Conservation (phyloP, 2,888 invertebrate genomes). For the Chymomyza fuscimana region DNA sequence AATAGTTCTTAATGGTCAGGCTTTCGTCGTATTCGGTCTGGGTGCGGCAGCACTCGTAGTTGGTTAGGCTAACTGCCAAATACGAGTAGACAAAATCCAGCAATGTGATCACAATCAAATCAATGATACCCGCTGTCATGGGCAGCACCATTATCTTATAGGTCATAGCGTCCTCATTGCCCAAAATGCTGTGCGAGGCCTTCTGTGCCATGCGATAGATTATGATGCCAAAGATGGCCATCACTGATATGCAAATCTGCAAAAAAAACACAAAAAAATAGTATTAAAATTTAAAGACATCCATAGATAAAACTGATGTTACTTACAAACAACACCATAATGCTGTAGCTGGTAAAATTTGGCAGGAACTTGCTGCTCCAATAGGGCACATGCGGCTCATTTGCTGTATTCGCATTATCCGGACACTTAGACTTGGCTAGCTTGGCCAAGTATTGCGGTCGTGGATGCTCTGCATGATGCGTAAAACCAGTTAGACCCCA, state of each 20-base stretch:
- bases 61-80: slow-evolving; percentile 85
- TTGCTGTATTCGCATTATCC: slow-evolving; percentile 81
- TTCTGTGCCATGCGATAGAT: slow-evolving; percentile 87
- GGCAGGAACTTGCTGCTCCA: slow-evolving; percentile 88
- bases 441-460: slow-evolving; percentile 87
- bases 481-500: slow-evolving; percentile 91
- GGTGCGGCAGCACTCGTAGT: slow-evolving; percentile 88
- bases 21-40: slow-evolving; percentile 93
- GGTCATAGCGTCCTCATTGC: slow-evolving; percentile 80
- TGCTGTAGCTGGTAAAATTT: slow-evolving; percentile 85
- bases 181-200: slow-evolving; percentile 82
- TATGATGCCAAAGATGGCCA: slow-evolving; percentile 88
- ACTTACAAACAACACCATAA: slow-evolving; percentile 80
- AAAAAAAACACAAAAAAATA: slow-evolving; percentile 28
- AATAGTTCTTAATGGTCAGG: slow-evolving; percentile 91
- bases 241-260: slow-evolving; percentile 85
- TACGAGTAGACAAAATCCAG: slow-evolving; percentile 86
- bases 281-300: background rate
- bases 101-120: slow-evolving; percentile 87
- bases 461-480: slow-evolving; percentile 86
- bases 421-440: slow-evolving; percentile 81
- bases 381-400: slow-evolving; percentile 88
- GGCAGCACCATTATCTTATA: slow-evolving; percentile 86
- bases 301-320: background rate
- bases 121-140: slow-evolving; percentile 88